phyloP scores from a whole-genome alignment of 2,113 vertebrate genomes.

The Brachyhypopomus gauderio region DNA sequence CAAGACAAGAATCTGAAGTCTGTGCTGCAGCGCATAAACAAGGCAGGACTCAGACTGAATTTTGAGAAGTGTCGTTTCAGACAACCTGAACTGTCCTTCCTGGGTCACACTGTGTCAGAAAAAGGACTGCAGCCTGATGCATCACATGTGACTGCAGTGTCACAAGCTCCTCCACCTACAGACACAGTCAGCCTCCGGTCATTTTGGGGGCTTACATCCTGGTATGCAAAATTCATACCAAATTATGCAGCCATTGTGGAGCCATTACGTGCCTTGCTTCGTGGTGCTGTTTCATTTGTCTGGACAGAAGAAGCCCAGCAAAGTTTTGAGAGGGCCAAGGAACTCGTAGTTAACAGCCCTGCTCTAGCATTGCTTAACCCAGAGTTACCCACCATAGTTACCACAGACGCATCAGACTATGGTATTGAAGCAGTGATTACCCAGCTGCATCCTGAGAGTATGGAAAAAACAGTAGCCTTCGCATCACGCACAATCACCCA shows the following conservation, averaged over 20 bases:
- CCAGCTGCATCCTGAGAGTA: background rate
- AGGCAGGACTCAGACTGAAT: background rate
- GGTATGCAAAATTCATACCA: slow-evolving; percentile 43
- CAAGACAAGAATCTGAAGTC: background rate
- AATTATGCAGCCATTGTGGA: slow-evolving; percentile 33
- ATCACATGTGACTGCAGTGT: slow-evolving; percentile 4
- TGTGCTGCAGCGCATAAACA: slow-evolving; percentile 8
- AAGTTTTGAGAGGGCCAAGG: slow-evolving; percentile 15
- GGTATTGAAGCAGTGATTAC: background rate
- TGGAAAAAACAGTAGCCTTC: slow-evolving; percentile 8
- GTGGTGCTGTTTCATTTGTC: background rate
- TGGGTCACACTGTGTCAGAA: background rate
- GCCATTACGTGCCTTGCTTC: slow-evolving; percentile 14
- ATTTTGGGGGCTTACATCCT: slow-evolving; percentile 31
- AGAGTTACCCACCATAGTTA: background rate
- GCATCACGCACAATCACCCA: slow-evolving; percentile 9
- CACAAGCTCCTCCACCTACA: background rate
- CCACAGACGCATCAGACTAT: slow-evolving; percentile 60
- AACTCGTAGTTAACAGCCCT: slow-evolving; percentile 21
- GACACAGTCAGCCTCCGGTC: slow-evolving; percentile 7
- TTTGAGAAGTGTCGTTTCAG: background rate
- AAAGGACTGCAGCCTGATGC: slow-evolving; percentile 30
- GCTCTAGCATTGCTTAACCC: slow-evolving; percentile 3
- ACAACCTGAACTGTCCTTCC: background rate
- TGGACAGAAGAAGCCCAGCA: slow-evolving; percentile 27